phyloP scores from a whole-genome alignment of 92 coral and sea anemone genomes.

The Blastomussa wellsi region DNA sequence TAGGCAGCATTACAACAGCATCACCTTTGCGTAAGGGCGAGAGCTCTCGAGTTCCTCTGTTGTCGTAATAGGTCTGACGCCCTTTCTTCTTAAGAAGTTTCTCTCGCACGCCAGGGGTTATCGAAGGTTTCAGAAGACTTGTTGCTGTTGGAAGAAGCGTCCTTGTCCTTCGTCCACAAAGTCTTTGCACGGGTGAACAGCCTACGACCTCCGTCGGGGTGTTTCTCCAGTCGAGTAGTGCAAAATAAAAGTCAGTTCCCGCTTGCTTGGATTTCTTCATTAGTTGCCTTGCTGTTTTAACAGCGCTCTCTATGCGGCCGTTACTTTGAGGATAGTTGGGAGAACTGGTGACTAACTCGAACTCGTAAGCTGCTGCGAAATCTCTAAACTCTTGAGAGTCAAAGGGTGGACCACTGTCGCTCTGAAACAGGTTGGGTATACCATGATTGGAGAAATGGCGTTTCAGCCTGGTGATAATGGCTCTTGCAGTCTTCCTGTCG shows the following conservation, averaged over 20 bases:
- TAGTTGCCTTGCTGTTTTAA: conserved; percentile 6
- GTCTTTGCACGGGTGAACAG: no score
- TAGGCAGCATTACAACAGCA: conserved; percentile 1
- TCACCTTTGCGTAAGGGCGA: conserved; percentile 17
- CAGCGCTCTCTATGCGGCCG: neutral
- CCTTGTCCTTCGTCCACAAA: conserved; percentile 7
- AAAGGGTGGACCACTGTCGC: conserved; percentile 21
- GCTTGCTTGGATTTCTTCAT: conserved; percentile 17
- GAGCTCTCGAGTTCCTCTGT: conserved; percentile 14
- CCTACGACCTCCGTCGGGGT: neutral
- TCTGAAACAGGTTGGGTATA: conserved; percentile 17
- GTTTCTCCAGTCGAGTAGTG: conserved; percentile 20
- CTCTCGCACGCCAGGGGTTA: conserved; percentile 4
- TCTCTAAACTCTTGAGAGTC: conserved; percentile 35
- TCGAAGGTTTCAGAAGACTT: conserved; percentile 13
- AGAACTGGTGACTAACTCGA: conserved; percentile 8
- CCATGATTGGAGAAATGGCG: conserved; percentile 25
- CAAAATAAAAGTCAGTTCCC: conserved; percentile 8
- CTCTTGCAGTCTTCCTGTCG: conserved; percentile 27
- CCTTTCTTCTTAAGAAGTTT: conserved; percentile 18
- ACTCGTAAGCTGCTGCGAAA: conserved; percentile 27
- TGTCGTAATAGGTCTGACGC: conserved; percentile 19
- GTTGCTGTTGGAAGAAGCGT: conserved; percentile 22
- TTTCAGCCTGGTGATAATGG: conserved; percentile 31
- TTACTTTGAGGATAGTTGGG: neutral